Evolutionary conservation across 2,888 invertebrate genomes (phyloP), one percentile per base, ranked within the genome.

Genomic region (Notodonta ziczac): DNA sequence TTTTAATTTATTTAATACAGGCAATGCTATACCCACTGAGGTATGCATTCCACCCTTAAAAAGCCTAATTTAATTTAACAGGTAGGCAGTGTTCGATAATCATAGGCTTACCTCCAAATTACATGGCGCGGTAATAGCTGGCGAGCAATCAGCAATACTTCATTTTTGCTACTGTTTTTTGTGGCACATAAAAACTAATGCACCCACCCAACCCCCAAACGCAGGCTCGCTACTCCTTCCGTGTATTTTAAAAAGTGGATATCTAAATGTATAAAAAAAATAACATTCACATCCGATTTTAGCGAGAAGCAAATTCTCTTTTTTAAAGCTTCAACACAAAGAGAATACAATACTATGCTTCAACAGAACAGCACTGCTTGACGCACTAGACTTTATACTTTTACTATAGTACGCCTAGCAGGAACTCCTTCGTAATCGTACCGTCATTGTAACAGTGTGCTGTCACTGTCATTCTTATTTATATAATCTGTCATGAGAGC

Each of bases 11-110:
- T 82, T 84, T 83, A 86, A 86, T 86, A 82, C 80, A 75, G 81
- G 70, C 56, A 44, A 56, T 56, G 80, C 80, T 82, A 82, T 85
- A 83, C 74, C 67, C 69, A 63, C 58, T 60, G 67, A 62, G 86
- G 87, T 89, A 90, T 89, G 86, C 61, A 68, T 70, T 86, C 90
- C 88, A 88, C 88, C 88, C 88, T 89, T 89, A 90, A 92, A 91
- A 90, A 88, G 89, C 88, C 90, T 93, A 93, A 93, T 93, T 93
- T 93, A 93, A 93, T 93, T 93, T 92, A 92, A 93, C 88, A 92
- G 93, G 93, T 91, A 92, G 92, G 93, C 93, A 90, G 90, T 76
- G 87, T 83, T 85, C 85, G 89, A 90, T 93, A 93, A 93, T 93
- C 88, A 93, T 90, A 93, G 93, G 87, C 84, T 86, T 88, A 87